A percentile compares a stretch with the other conserved stretches of the same genome.
These are phyloP conservation scores for Lepidurus packardi DNA, from an alignment of 1,140 invertebrate genomes.

Conservation along the genomic window DNA sequence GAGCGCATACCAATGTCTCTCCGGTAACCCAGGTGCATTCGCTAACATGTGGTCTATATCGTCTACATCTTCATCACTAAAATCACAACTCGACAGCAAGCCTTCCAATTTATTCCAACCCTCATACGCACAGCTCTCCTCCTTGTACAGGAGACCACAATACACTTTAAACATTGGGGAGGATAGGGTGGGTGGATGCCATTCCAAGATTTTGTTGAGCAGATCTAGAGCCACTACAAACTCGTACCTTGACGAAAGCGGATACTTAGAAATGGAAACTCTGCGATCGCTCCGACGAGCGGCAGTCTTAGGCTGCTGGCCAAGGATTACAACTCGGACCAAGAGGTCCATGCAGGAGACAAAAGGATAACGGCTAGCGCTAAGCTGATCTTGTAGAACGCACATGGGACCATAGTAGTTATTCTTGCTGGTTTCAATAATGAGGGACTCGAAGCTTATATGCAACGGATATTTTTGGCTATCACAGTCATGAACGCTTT, in stretches of 20 bases:
- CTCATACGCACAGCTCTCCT: neutral
- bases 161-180: neutral
- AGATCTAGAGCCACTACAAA: neutral
- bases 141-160: neutral
- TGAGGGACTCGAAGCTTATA: neutral
- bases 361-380: neutral
- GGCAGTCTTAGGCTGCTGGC: neutral
- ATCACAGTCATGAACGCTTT: neutral
- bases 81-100: neutral
- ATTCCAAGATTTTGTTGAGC: neutral
- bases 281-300: neutral
- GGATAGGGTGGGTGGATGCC: neutral
- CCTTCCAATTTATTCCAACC: neutral
- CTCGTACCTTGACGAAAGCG: neutral
- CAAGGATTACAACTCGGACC: neutral
- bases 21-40: neutral
- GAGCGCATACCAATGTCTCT: neutral
- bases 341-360: neutral
- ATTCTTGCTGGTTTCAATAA: neutral
- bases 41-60: neutral
- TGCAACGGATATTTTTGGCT: neutral
- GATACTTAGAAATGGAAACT: neutral
- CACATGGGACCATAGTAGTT: neutral
- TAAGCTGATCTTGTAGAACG: neutral
- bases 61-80: neutral